Base-by-base conservation (phyloP, 2,113 vertebrate genomes). In the Fukomys damarensis region DNA sequence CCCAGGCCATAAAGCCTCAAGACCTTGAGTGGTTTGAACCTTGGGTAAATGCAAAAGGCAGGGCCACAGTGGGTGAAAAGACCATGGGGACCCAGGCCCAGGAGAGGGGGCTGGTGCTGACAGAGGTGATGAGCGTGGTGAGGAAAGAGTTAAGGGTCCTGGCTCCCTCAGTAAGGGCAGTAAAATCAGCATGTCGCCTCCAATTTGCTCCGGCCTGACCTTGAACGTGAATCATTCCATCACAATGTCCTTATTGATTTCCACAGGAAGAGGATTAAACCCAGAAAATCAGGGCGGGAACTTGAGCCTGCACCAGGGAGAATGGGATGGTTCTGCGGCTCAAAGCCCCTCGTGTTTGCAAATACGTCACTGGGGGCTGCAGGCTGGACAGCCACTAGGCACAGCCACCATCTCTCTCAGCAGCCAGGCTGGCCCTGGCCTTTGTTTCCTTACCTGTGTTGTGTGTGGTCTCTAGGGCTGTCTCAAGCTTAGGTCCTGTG, bases 251-350 rank as follows among this genome's bases (percentile, higher is more conserved):
- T 99, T 99, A 99, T 98, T 99, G 99, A 99, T 99, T 99, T 99
- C 98, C 98, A 99, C 99, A 99, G 99, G 99, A 99, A 99, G 99
- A 99, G 85, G 98, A 98, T 99, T 99, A 99, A 99, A 98, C 98
- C 99, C 98, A 99, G 99, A 99, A 99, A 99, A 99, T 99, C 97
- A 96, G 98, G 97, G 98, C 97, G 97, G 99, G 98, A 99, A 99
- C 98, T 95, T 98, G 98, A 99, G 98, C 98, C 99, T 97, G 92
- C 83, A 98, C 98, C 92, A 98, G 98, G 97, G 98, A 99, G 98
- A 98, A 98, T 98, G 99, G 98, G 98, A 99, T 99, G 99, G 99
- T 99, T 98, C 98, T 98, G 98, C 97, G 97, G 98, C 99, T 99
- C 98, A 99, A 98, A 97, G 93, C 95, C 98, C 99, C 98, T 99